Conservation (phyloP, 2,113 vertebrate genomes). For the Zingel zingel region DNA sequence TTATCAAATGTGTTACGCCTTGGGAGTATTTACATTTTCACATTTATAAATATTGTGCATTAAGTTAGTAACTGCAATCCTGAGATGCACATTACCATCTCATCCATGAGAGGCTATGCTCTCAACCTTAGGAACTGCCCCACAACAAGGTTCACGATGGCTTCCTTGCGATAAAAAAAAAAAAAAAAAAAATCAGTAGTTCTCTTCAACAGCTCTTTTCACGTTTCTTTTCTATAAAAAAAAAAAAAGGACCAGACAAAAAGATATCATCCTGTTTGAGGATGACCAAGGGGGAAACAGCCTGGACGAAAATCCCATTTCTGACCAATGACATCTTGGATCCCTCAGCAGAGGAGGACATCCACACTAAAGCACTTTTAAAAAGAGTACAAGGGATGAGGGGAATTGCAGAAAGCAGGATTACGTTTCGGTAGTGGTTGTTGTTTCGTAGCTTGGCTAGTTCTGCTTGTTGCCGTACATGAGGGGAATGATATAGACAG, state of each 20-base stretch:
- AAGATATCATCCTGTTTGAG: slow-evolving; percentile 5
- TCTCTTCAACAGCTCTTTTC: slow-evolving; percentile 7
- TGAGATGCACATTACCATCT: slow-evolving; percentile 47
- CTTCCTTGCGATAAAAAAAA: slow-evolving; percentile 24
- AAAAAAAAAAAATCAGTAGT: neutral
- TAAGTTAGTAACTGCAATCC: slow-evolving; percentile 49
- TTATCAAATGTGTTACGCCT: slow-evolving; percentile 19
- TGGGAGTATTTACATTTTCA: slow-evolving; percentile 69
- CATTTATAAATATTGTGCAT: slow-evolving; percentile 71
- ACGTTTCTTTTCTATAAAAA: slow-evolving; percentile 23
- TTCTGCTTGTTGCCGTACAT: slow-evolving; percentile 90
- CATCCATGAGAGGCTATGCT: slow-evolving; percentile 12
- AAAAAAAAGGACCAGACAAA: slow-evolving; percentile 11
- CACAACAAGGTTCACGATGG: slow-evolving; percentile 41
- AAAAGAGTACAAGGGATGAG: slow-evolving; percentile 20
- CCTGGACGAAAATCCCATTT: slow-evolving; percentile 19
- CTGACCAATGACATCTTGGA: slow-evolving; percentile 18
- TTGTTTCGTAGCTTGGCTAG: slow-evolving; percentile 56
- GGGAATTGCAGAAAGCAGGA: slow-evolving; percentile 21
- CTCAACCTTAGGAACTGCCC: neutral
- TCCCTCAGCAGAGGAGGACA: slow-evolving; percentile 28
- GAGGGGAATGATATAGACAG: slow-evolving; percentile 96
- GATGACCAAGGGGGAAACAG: slow-evolving; percentile 2
- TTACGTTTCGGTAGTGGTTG: neutral
- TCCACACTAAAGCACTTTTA: slow-evolving; percentile 55